Percentiles rank a stretch among this genome's conserved stretches.
Evolutionary conservation across 2,888 invertebrate genomes (phyloP).

Genomic region (Amphimallon solstitiale): DNA sequence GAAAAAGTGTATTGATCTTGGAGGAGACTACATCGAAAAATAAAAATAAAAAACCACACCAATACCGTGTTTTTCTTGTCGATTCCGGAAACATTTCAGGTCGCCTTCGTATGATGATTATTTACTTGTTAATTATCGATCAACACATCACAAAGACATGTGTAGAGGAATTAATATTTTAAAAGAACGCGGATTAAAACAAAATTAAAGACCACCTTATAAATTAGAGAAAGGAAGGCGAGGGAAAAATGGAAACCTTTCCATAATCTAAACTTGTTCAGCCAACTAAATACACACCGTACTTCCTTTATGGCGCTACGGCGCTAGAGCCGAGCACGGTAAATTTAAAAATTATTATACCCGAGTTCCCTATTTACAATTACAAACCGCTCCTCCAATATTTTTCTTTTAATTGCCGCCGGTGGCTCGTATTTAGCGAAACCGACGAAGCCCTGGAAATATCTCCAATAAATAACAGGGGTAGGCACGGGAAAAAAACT

Average conservation of each 20-base stretch:
- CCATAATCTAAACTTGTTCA: slow-evolving; percentile 19
- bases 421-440: slow-evolving; percentile 28
- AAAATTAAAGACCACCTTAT: background rate
- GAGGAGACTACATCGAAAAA: no score
- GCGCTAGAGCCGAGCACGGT: slow-evolving; percentile 16
- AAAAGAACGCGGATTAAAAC: no score
- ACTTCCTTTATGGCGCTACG: background rate
- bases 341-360: slow-evolving; percentile 38
- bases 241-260: slow-evolving; percentile 41
- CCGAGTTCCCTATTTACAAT: slow-evolving; percentile 33
- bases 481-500: slow-evolving; percentile 16
- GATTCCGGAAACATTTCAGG: no score
- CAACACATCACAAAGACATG: no score
- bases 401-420: slow-evolving; percentile 37
- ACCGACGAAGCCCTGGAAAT: slow-evolving; percentile 27
- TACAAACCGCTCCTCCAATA: slow-evolving; percentile 32
- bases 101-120: no score
- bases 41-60: no score
- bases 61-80: no score
- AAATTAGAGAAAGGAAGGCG: slow-evolving; percentile 48
- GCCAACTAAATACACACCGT: slow-evolving; percentile 28
- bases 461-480: slow-evolving; percentile 30
- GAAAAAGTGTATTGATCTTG: no score
- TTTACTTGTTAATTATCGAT: no score
- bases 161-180: no score